Evolutionary conservation across 2,113 vertebrate species (phyloP).

Genomic region (Salvelinus fontinalis): DNA sequence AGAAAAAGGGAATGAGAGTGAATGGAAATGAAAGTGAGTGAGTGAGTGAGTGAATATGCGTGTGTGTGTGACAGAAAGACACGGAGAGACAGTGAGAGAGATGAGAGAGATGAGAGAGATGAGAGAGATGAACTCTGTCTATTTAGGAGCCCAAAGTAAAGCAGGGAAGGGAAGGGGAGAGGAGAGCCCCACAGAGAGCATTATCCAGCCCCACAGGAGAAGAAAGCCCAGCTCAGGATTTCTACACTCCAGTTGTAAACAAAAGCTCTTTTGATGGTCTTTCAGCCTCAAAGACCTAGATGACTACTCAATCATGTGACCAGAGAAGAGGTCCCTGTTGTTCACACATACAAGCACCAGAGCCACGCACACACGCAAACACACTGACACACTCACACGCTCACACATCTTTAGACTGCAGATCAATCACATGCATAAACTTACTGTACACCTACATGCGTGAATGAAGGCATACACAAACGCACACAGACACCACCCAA

Average conservation of each 20-base stretch:
- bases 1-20: slow-evolving; percentile 1
- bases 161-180: not conserved
- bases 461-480: not conserved
- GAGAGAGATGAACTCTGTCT: no score
- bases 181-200: slow-evolving; percentile 32
- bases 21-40: not conserved
- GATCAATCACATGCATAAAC: not conserved
- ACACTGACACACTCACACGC: not conserved
- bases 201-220: slow-evolving; percentile 34
- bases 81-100: slow-evolving; percentile 7
- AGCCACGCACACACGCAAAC: not conserved
- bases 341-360: not conserved
- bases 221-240: slow-evolving; percentile 34
- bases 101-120: not conserved
- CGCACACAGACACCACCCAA: not conserved
- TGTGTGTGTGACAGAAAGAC: slow-evolving; percentile 2
- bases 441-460: not conserved
- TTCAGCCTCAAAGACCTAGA: slow-evolving; percentile 40
- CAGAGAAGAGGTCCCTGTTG: slow-evolving; percentile 20
- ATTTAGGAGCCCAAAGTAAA: no score
- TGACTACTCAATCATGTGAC: slow-evolving; percentile 58
- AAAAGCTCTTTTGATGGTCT: slow-evolving; percentile 65
- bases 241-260: slow-evolving; percentile 56
- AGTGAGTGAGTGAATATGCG: no score
- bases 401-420: not conserved